Conservation (phyloP, 1,140 invertebrate genomes). For the Drosophila fuyamai region DNA sequence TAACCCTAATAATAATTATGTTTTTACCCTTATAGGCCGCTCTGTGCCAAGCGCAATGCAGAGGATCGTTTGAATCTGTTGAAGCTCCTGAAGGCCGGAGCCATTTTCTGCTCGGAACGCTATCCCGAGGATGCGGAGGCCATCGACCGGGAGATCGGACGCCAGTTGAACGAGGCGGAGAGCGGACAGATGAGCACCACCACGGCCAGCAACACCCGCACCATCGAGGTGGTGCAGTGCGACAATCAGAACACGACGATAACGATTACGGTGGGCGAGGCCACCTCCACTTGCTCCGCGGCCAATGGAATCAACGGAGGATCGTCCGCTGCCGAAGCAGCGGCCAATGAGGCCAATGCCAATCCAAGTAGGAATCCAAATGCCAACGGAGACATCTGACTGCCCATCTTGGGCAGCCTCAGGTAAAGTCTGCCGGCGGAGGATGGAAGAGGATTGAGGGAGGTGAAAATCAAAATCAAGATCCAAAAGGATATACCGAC, state of each 20-base stretch:
- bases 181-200: conserved; percentile 59
- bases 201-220: conserved; percentile 61
- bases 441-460: conserved; percentile 9
- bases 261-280: conserved; percentile 71
- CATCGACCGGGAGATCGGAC: conserved; percentile 78
- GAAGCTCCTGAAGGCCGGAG: conserved; percentile 85
- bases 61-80: conserved; percentile 93
- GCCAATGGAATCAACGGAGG: conserved; percentile 10
- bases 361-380: conserved; percentile 51
- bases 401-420: conserved; percentile 78
- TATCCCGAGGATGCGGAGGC: conserved; percentile 83
- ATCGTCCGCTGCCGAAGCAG: conserved; percentile 30
- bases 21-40: conserved; percentile 84
- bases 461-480: conserved; percentile 41
- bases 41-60: conserved; percentile 92
- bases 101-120: conserved; percentile 81
- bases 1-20: background rate
- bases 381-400: conserved; percentile 77
- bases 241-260: conserved; percentile 79
- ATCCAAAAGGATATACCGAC: conserved; percentile 24
- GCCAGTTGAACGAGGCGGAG: conserved; percentile 73
- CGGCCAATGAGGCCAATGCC: conserved; percentile 67
- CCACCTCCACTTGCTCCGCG: conserved; percentile 35
- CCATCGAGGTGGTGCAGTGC: conserved; percentile 81
- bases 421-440: conserved; percentile 61